Percentiles rank a stretch among this genome's conserved stretches.
phyloP scores from a whole-genome alignment of 2,888 invertebrate species.

The Stenodema calcarata region DNA sequence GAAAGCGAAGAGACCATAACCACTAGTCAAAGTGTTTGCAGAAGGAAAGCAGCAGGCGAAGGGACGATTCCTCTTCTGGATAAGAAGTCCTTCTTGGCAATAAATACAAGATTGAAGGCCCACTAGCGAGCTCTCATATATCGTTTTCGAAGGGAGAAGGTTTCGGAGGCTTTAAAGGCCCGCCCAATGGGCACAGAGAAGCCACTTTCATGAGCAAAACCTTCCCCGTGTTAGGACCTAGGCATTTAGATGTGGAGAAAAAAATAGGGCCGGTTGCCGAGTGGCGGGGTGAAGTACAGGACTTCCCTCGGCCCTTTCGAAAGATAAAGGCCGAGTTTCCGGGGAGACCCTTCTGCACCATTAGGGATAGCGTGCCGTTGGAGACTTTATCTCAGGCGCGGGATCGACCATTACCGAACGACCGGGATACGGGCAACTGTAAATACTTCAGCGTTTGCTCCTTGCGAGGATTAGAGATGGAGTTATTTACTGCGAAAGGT shows the following conservation, averaged over 20 bases:
- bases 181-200: conserved; percentile 13
- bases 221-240: conserved; percentile 1
- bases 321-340: conserved; percentile 48
- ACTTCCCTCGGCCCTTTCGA: conserved; percentile 17
- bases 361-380: conserved; percentile 49
- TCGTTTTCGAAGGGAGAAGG: conserved; percentile 24
- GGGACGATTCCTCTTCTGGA: conserved; percentile 33
- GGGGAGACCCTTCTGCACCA: conserved; percentile 49
- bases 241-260: conserved; percentile 45
- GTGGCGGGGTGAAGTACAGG: not conserved
- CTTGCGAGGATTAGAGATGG: conserved; percentile 45
- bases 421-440: conserved; percentile 47
- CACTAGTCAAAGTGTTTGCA: conserved; percentile 43
- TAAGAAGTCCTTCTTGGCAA: conserved; percentile 38
- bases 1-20: conserved; percentile 25
- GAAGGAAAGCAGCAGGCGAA: conserved; percentile 6
- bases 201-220: conserved; percentile 18
- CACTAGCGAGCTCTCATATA: conserved; percentile 23
- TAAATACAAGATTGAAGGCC: conserved; percentile 42
- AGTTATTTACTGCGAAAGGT: conserved; percentile 44
- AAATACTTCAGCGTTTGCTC: conserved; percentile 45
- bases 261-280: not conserved
- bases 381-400: conserved; percentile 45
- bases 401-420: conserved; percentile 51
- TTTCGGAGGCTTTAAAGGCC: not conserved